Evolutionary conservation across 1,140 invertebrate species (phyloP).

Genomic region (Drosophila navojoa): DNA sequence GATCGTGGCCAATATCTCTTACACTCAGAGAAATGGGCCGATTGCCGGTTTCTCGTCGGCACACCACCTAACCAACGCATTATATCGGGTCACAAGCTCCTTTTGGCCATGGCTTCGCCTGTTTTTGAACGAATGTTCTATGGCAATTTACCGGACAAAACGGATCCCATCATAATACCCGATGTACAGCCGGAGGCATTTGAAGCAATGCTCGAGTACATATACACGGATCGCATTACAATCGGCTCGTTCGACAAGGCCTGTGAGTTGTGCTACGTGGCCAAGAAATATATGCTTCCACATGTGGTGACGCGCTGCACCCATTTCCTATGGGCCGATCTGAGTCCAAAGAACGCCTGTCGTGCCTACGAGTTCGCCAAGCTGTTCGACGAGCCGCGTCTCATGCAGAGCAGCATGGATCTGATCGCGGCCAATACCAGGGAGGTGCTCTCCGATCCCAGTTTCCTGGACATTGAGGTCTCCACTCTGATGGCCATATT

Average conservation of each 20-base stretch:
- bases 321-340: slow-evolving; percentile 90
- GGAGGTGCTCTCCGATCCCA: slow-evolving; percentile 89
- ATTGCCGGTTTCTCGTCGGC: slow-evolving; percentile 93
- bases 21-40: slow-evolving; percentile 90
- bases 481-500: slow-evolving; percentile 90
- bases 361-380: slow-evolving; percentile 93
- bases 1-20: slow-evolving; percentile 89
- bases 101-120: slow-evolving; percentile 93
- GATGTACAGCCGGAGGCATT: slow-evolving; percentile 94
- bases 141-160: slow-evolving; percentile 88
- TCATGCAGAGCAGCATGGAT: slow-evolving; percentile 92
- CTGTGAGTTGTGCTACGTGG: slow-evolving; percentile 93
- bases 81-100: slow-evolving; percentile 90
- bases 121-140: slow-evolving; percentile 93
- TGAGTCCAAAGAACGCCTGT: slow-evolving; percentile 91
- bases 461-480: slow-evolving; percentile 90
- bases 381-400: slow-evolving; percentile 91
- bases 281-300: slow-evolving; percentile 94
- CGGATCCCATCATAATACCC: slow-evolving; percentile 89
- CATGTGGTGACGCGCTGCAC: slow-evolving; percentile 92
- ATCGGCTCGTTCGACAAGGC: slow-evolving; percentile 92
- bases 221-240: slow-evolving; percentile 92
- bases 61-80: slow-evolving; percentile 89
- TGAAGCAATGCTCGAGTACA: slow-evolving; percentile 90
- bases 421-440: slow-evolving; percentile 90